Evolutionary conservation across 2,797 vertebrate genomes (phyloP), one percentile per base, ranked within the genome.

Genomic region (Oryzias dopingdopingensis): DNA sequence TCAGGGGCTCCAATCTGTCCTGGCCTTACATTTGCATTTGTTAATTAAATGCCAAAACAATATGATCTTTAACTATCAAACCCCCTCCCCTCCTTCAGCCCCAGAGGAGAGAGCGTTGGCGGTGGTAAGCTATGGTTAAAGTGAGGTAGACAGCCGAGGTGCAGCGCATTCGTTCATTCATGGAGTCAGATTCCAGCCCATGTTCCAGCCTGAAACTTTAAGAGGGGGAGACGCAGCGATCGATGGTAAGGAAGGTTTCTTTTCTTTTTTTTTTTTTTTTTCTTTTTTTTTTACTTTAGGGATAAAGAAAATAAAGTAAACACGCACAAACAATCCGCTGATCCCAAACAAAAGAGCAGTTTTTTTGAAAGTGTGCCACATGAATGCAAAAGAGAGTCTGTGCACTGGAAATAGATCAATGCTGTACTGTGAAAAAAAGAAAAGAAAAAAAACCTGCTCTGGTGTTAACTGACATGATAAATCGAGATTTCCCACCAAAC

Each of bases 21-120:
- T 72, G 89, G 86, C 87, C 90, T 75, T 47, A 65, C 76, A 92
- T 92, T 91, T 90, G 89, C 89, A 90, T 92, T 88, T 85, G 80
- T 89, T 92, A 91, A 90, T 92, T 86, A 91, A 90, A 92, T 87
- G 88, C 88, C 89, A 91, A 86, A 88, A 91, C 88, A 90, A 91
- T 89, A 88, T 88, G 85, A 89, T 90, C 86, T 86, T 78, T 66
- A 87, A 88, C 79, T 82, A 89, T 91, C 86, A 88, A 87, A 87
- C 85, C 32, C 32, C 10, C 26, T 29, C 81, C 84, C 75, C 32
- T 54, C 65, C 73, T 47, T 50, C 32, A 1, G 29, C 65, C 65
- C 48, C 42, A 1, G 47, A 59, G 54, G 46, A 52, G 54, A 77
- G 60, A 72, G 43, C 18, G 14, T 62, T 59, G 1, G 68, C 44